Evolutionary conservation across 1,140 invertebrate species (phyloP).

Genomic region (Microvelia longipes): DNA sequence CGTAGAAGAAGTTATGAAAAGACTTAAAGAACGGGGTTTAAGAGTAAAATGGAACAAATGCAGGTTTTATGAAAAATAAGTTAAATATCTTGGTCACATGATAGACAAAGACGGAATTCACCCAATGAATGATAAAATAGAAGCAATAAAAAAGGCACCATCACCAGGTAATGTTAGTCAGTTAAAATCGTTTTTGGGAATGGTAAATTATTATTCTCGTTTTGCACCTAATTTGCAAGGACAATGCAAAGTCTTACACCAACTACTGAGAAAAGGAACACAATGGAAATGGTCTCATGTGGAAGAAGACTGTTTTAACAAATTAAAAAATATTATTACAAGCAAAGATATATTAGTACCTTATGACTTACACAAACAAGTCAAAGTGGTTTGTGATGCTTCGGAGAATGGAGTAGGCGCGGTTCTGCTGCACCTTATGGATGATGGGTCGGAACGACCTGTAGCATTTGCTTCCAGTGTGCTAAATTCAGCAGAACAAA

Average conservation of each 20-base stretch:
- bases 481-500: constrained; percentile 31
- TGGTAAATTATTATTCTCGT: not conserved
- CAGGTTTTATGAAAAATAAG: not conserved
- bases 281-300: not conserved
- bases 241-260: not conserved
- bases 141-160: not conserved
- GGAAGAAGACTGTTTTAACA: not conserved
- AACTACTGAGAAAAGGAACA: not conserved
- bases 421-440: constrained; percentile 15
- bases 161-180: not conserved
- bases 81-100: not conserved
- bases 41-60: not conserved
- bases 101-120: not conserved
- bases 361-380: not conserved
- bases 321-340: not conserved
- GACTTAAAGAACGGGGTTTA: not conserved
- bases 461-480: constrained; percentile 33
- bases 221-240: not conserved
- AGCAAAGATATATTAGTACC: not conserved
- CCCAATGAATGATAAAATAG: not conserved
- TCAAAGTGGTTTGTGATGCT: not conserved
- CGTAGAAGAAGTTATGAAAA: not conserved
- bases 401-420: constrained; percentile 10
- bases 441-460: constrained; percentile 24
- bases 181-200: not conserved